Base-by-base conservation (phyloP, 2,113 vertebrate species). In the Stigmatopora argus region DNA sequence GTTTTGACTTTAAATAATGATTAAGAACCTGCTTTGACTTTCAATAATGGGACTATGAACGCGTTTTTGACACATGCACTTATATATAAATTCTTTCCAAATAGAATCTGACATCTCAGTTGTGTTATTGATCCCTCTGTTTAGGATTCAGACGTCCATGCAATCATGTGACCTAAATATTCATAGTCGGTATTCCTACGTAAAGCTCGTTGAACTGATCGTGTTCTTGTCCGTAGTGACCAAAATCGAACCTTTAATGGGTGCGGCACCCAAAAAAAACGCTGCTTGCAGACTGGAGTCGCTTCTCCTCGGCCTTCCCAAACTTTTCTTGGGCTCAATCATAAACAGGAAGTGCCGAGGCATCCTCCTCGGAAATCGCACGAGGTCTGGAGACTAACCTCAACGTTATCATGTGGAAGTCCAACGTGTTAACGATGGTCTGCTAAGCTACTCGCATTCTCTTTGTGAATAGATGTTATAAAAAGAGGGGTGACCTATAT, bases 341-440 rank as follows among this genome's bases (percentile, higher is more conserved):
- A 69, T 85, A 86, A 88, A 88, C 81, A 88, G 78, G 80, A 86
- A 80, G 78, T 65, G 34, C 78, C 49, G 69, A 74, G 72, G 71
- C 70, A 60, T 83, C 71, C 75, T 83, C 79, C 55, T 41, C 83
- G 85, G 77, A 87, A 86, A 74, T 78, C 57, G n/a, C 66, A 76
- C 62, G 59, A 57, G 46, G 64, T 73, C 78, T 79, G 75, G 74
- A 73, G 75, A 64, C 35, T 80, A 72, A 83, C 82, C 71, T 71
- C 71, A 70, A 67, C 63, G 23, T 69, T 70, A 73, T 83, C 74
- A 65, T 60, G 67, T 75, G 72, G 70, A 66, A 77, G 70, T 46
- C 52, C 61, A 38, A 13, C 35, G 26, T 59, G 66, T 56, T 19
- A 77, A 67, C 34, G 56, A 55, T 46, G 66, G 70, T 35, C 62